Evolutionary conservation across 1,140 invertebrate genomes (phyloP).

Genomic region (Heliconius melpomene): DNA sequence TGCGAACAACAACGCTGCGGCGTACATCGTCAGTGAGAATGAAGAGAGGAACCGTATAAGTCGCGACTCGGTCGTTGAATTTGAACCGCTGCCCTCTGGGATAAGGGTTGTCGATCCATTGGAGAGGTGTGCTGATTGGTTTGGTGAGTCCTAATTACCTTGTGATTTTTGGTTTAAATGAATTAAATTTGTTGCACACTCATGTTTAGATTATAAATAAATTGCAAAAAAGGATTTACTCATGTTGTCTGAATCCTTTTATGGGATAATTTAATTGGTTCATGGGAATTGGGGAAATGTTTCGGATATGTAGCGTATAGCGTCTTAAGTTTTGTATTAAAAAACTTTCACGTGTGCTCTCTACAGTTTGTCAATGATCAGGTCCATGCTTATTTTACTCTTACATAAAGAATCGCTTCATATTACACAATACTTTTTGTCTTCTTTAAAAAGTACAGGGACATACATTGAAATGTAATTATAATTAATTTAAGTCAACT

Average conservation of each 20-base stretch:
- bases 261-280: neutral
- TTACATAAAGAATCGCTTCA: neutral
- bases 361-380: neutral
- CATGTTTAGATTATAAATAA: no score
- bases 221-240: neutral
- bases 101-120: constrained; percentile 63
- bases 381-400: neutral
- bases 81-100: constrained; percentile 64
- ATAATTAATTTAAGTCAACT: no score
- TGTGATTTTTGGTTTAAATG: no score
- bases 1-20: constrained; percentile 79
- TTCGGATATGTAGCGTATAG: neutral
- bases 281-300: neutral
- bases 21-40: constrained; percentile 76
- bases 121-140: constrained; percentile 70
- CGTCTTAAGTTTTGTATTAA: neutral
- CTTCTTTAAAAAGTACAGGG: neutral
- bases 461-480: no score
- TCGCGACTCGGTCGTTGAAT: constrained; percentile 71
- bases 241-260: neutral
- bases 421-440: neutral
- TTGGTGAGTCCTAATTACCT: constrained; percentile 51
- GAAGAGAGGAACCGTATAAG: constrained; percentile 70
- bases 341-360: neutral
- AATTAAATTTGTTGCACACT: no score